Conservation (phyloP, 1,140 invertebrate species). For the Tribolium madens region DNA sequence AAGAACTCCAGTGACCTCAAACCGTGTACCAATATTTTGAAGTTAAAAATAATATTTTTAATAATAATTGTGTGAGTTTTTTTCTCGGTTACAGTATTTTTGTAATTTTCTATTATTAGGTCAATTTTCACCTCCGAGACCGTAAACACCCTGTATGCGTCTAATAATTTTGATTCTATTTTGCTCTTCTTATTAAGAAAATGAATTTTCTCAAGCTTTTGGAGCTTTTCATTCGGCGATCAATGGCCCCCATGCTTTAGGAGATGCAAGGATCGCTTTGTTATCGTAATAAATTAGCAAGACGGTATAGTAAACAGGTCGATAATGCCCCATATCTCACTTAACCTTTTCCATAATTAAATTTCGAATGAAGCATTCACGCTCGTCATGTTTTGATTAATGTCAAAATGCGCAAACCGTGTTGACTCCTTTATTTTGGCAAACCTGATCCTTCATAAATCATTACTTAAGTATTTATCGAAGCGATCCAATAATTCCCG, state of each 20-base stretch:
- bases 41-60: too few relatives aligned
- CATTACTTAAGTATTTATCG: constrained; percentile 30
- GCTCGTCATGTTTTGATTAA: constrained; percentile 25
- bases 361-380: constrained; percentile 10
- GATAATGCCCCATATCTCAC: constrained; percentile 32
- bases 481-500: constrained; percentile 6
- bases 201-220: too few relatives aligned
- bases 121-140: too few relatives aligned
- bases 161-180: too few relatives aligned
- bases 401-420: constrained; percentile 6
- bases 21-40: too few relatives aligned
- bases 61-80: too few relatives aligned
- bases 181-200: too few relatives aligned
- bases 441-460: constrained; percentile 1
- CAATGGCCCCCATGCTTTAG: not conserved
- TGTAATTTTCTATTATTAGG: too few relatives aligned
- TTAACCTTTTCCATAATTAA: constrained; percentile 41
- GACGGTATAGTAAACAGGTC: constrained; percentile 26
- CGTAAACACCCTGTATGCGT: too few relatives aligned
- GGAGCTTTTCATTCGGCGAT: not conserved
- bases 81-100: too few relatives aligned
- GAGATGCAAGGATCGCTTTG: constrained; percentile 3
- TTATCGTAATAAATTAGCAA: constrained; percentile 17
- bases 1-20: too few relatives aligned
- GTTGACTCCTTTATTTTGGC: constrained; percentile 17